A percentile compares a stretch with the other conserved stretches of the same genome.
These are phyloP conservation scores for Tachina grossa DNA, from an alignment of 2,888 invertebrate species.

Conservation along the genomic window DNA sequence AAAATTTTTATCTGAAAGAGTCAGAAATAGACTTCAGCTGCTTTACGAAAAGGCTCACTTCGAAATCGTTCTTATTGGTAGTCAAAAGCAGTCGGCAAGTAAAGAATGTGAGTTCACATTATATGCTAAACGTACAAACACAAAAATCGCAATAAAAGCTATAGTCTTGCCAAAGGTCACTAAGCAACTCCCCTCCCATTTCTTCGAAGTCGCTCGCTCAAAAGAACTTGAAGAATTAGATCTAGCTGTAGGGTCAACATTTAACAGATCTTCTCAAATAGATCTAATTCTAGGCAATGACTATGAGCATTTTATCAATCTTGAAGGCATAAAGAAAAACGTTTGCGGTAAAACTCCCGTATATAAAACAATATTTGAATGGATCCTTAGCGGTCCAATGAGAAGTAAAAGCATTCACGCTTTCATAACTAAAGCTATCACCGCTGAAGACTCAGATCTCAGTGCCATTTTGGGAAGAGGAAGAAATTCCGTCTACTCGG, in stretches of 20 bases:
- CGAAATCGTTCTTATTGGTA: not conserved
- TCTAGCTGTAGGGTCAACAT: not conserved
- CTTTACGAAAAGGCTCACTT: not conserved
- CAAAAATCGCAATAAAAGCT: not conserved
- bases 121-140: not conserved
- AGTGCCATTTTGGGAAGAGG: too few species aligned
- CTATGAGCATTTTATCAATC: not conserved
- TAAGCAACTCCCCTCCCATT: not conserved
- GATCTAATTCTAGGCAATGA: conserved; percentile 2
- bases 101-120: too few species aligned
- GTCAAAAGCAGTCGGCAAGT: not conserved
- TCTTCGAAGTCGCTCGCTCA: not conserved
- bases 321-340: not conserved
- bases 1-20: too few species aligned
- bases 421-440: not conserved
- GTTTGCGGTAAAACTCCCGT: not conserved
- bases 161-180: not conserved
- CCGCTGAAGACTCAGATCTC: not conserved
- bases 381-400: not conserved
- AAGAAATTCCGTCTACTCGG: too few species aligned
- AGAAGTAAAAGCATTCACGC: not conserved
- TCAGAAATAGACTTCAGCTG: not conserved
- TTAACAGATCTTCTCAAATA: too few species aligned
- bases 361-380: not conserved
- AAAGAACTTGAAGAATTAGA: not conserved